Percentiles rank a stretch among this genome's conserved stretches.
These are phyloP conservation scores for Dromococcyx pavoninus DNA, from an alignment of 2,797 vertebrate species.

Conservation along the genomic window DNA sequence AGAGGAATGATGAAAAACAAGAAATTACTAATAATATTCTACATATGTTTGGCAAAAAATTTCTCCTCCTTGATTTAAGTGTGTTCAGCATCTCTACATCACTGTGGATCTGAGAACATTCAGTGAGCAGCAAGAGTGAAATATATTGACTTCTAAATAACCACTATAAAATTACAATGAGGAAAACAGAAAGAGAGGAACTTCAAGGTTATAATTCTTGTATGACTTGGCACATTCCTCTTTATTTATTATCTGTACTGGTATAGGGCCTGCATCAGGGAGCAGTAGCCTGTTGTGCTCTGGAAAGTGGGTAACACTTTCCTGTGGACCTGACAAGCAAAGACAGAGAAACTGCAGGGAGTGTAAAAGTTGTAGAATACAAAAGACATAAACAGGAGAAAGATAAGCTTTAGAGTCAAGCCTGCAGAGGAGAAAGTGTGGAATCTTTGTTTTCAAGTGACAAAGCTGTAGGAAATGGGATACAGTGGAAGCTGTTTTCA, in stretches of 20 bases:
- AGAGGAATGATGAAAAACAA: conserved; percentile 33
- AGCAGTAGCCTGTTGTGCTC: not conserved
- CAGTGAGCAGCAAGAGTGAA: conserved; percentile 1
- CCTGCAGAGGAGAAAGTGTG: not conserved
- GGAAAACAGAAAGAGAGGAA: conserved; percentile 3
- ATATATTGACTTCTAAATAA: conserved; percentile 26
- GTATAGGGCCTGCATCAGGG: not conserved
- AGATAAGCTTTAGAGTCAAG: not conserved
- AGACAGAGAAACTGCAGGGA: not conserved
- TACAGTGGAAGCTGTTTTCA: conserved; percentile 31
- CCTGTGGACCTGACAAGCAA: not conserved
- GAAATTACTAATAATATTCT: conserved; percentile 36
- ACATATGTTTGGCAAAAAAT: conserved; percentile 55
- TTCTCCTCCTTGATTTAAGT: not conserved
- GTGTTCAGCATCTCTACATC: not conserved
- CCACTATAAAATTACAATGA: conserved; percentile 11
- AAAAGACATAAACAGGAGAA: not conserved
- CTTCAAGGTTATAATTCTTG: conserved; percentile 3
- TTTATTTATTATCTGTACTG: conserved; percentile 42
- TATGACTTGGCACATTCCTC: not conserved
- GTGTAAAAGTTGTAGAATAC: not conserved
- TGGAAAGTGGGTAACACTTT: not conserved
- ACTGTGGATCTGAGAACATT: not conserved
- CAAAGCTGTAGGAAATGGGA: conserved; percentile 13
- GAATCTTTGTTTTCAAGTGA: not conserved